phyloP scores from a whole-genome alignment of 2,888 invertebrate species.

The Acanthosepion lycidas region DNA sequence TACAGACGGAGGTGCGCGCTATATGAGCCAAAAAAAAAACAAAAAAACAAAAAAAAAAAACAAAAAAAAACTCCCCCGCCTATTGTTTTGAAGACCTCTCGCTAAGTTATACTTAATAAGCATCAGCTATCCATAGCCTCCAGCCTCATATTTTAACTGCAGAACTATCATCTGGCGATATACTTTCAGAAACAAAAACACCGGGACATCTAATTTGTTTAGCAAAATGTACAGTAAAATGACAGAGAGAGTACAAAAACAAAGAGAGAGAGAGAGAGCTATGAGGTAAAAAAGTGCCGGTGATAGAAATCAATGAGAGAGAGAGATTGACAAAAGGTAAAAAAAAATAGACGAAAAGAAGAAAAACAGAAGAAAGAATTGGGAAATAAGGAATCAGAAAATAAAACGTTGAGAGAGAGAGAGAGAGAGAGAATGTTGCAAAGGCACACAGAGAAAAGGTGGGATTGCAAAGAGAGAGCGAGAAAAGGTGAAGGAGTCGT shows the following conservation, averaged over 20 bases:
- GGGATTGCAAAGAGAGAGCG: too few species aligned
- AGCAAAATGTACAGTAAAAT: neutral
- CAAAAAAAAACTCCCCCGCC: neutral
- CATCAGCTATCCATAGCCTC: neutral
- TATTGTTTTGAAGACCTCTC: neutral
- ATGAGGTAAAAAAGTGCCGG: neutral
- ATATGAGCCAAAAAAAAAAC: neutral
- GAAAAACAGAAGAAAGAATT: neutral
- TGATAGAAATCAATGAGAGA: neutral
- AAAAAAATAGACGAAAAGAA: neutral
- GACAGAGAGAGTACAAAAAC: neutral
- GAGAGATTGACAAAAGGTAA: neutral
- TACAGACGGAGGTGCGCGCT: neutral
- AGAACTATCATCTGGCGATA: slow-evolving; percentile 33
- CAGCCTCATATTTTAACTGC: neutral
- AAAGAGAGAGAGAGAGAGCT: neutral
- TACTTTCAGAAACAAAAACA: neutral
- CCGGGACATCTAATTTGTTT: neutral
- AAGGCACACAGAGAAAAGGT: too few species aligned
- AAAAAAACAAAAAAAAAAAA: too few species aligned
- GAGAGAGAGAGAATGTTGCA: too few species aligned
- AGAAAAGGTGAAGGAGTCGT: too few species aligned
- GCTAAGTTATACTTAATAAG: neutral
- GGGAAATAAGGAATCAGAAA: too few species aligned
- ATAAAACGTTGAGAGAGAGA: too few species aligned